Evolutionary conservation across 2,888 invertebrate species (phyloP).

Genomic region (Marronus borbonicus): DNA sequence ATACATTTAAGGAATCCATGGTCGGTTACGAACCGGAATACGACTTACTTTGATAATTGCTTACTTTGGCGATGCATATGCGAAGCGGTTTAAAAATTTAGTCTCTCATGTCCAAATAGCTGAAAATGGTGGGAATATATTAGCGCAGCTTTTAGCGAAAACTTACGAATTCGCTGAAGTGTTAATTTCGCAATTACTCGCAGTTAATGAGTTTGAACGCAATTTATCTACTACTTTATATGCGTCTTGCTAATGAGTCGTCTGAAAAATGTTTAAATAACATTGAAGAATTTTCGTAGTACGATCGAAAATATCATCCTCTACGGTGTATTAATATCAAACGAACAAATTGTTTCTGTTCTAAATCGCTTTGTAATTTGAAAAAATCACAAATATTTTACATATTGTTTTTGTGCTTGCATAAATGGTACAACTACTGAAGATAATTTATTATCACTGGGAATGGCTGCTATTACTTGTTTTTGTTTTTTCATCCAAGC

Average conservation of each 20-base stretch:
- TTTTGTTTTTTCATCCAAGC: neutral
- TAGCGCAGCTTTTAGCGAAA: slow-evolving; percentile 9
- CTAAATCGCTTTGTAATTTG: too few relatives aligned
- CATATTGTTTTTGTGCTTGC: too few relatives aligned
- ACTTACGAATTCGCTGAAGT: slow-evolving; percentile 3
- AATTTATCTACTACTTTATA: too few relatives aligned
- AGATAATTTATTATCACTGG: neutral
- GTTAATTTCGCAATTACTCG: slow-evolving; percentile 11
- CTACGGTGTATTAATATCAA: too few relatives aligned
- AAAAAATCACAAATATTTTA: too few relatives aligned
- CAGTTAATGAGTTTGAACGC: neutral
- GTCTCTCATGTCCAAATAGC: neutral
- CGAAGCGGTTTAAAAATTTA: neutral
- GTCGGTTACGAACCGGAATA: too few relatives aligned
- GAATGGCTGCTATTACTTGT: neutral
- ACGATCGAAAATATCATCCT: too few relatives aligned
- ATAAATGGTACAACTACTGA: too few relatives aligned
- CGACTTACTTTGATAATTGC: too few relatives aligned
- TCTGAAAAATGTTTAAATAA: neutral
- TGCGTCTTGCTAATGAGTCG: neutral
- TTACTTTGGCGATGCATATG: neutral
- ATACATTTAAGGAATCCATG: too few relatives aligned
- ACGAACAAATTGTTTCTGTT: too few relatives aligned
- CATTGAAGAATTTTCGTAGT: too few relatives aligned
- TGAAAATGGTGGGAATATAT: neutral